A percentile compares a stretch with the other conserved stretches of the same genome.
Conservation (phyloP, 2,113 vertebrate genomes). For the Lichenostomus cassidix region DNA sequence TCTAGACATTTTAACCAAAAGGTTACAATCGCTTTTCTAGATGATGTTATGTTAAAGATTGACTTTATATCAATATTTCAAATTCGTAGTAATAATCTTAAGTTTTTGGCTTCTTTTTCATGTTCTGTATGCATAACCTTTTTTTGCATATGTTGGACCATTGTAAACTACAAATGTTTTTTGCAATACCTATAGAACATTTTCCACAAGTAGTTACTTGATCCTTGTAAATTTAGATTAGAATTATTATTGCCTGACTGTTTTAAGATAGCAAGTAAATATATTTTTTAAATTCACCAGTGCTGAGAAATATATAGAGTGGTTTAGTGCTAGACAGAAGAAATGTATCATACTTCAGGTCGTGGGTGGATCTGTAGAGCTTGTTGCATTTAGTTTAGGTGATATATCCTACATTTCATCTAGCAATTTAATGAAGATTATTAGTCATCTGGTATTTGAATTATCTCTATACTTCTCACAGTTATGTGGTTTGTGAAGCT, state of each 20-base stretch:
- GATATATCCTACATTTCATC: not conserved
- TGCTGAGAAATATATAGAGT: not conserved
- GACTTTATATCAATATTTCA: slow-evolving; percentile 6
- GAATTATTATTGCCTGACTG: slow-evolving; percentile 5
- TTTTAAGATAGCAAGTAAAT: slow-evolving; percentile 35
- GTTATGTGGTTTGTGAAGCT: not conserved
- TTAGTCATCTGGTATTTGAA: not conserved
- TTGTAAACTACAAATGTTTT: not conserved
- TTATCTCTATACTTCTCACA: not conserved
- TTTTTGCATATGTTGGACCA: not conserved
- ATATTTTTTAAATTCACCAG: not conserved
- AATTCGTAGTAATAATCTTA: not conserved
- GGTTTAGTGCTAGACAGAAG: not conserved
- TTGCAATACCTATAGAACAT: not conserved
- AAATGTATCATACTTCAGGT: not conserved
- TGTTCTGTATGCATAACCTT: not conserved
- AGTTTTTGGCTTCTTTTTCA: not conserved
- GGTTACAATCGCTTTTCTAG: not conserved
- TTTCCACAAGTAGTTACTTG: not conserved
- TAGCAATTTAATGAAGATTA: not conserved
- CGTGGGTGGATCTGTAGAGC: not conserved
- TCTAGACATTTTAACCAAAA: not conserved
- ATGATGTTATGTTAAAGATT: not conserved
- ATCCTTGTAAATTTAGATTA: slow-evolving; percentile 18
- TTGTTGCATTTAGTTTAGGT: not conserved